Percentiles rank a stretch among this genome's conserved stretches.
phyloP scores from a whole-genome alignment of 1,140 invertebrate genomes.

The Coenobita brevimanus region DNA sequence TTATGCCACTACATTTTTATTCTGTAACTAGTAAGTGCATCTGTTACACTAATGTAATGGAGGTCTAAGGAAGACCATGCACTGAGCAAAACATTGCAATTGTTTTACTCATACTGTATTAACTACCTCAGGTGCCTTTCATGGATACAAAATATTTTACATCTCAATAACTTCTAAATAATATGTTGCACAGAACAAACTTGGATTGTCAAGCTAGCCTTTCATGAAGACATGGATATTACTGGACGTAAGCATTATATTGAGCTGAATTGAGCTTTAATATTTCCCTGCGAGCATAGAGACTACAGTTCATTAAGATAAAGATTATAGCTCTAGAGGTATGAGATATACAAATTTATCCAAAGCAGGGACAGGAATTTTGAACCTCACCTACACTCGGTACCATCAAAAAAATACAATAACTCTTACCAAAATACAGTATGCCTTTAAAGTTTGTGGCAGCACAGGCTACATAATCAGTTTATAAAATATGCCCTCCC shows the following conservation, averaged over 20 bases:
- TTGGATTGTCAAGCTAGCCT: slow-evolving; percentile 54
- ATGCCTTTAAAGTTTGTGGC: slow-evolving; percentile 42
- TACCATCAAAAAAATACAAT: slow-evolving; percentile 51
- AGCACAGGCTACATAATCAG: slow-evolving; percentile 38
- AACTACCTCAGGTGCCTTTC: too few relatives aligned
- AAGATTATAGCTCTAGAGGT: slow-evolving; percentile 31
- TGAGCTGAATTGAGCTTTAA: slow-evolving; percentile 61
- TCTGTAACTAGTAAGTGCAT: background rate
- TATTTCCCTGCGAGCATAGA: slow-evolving; percentile 46
- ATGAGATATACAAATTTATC: slow-evolving; percentile 48
- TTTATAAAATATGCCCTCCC: slow-evolving; percentile 51
- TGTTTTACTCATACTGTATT: too few relatives aligned
- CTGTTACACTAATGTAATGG: too few relatives aligned
- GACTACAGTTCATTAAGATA: slow-evolving; percentile 42
- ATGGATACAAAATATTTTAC: background rate
- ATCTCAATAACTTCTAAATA: background rate
- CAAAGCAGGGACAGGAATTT: slow-evolving; percentile 39
- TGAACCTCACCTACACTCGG: slow-evolving; percentile 43
- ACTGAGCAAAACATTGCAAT: too few relatives aligned
- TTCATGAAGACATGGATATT: slow-evolving; percentile 39
- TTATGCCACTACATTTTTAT: background rate
- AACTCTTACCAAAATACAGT: slow-evolving; percentile 61
- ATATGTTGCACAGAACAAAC: slow-evolving; percentile 11
- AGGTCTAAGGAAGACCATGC: too few relatives aligned
- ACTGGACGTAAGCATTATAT: slow-evolving; percentile 59